phyloP scores from a whole-genome alignment of 2,797 vertebrate species.

The Alosa sapidissima region DNA sequence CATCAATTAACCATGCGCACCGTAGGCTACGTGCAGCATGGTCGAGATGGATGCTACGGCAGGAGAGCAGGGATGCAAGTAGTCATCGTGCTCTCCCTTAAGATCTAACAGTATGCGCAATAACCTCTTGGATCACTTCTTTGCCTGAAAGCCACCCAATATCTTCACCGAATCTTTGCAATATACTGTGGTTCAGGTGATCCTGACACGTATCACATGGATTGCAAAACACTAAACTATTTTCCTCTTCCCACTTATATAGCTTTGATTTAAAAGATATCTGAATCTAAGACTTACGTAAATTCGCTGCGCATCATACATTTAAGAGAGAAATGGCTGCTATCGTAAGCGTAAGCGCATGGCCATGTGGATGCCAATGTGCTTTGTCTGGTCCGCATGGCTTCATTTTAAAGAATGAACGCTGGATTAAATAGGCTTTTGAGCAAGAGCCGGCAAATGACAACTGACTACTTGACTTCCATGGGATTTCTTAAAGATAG shows the following conservation, averaged over 20 bases:
- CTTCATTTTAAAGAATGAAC: slow-evolving; percentile 42
- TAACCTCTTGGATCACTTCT: background rate
- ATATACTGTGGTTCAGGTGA: background rate
- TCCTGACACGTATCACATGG: background rate
- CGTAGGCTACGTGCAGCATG: slow-evolving; percentile 39
- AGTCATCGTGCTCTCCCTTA: background rate
- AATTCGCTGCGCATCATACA: slow-evolving; percentile 11
- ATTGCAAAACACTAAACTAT: slow-evolving; percentile 11
- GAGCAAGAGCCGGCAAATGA: slow-evolving; percentile 20
- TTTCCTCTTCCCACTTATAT: background rate
- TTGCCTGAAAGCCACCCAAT: background rate
- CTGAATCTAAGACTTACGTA: slow-evolving; percentile 20
- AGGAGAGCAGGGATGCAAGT: slow-evolving; percentile 4
- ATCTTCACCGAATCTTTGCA: background rate
- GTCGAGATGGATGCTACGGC: slow-evolving; percentile 32
- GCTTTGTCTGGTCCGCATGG: slow-evolving; percentile 50
- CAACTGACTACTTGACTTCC: slow-evolving; percentile 32
- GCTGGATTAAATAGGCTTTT: slow-evolving; percentile 30
- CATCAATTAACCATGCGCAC: slow-evolving; percentile 39
- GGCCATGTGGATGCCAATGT: slow-evolving; percentile 46
- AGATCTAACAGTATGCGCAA: slow-evolving; percentile 18
- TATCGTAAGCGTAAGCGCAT: slow-evolving; percentile 35
- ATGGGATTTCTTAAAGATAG: slow-evolving; percentile 20
- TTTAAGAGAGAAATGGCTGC: slow-evolving; percentile 20
- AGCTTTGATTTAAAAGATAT: background rate